Evolutionary conservation across 1,140 invertebrate species (phyloP).

Genomic region (Rhagoletis zephyria): DNA sequence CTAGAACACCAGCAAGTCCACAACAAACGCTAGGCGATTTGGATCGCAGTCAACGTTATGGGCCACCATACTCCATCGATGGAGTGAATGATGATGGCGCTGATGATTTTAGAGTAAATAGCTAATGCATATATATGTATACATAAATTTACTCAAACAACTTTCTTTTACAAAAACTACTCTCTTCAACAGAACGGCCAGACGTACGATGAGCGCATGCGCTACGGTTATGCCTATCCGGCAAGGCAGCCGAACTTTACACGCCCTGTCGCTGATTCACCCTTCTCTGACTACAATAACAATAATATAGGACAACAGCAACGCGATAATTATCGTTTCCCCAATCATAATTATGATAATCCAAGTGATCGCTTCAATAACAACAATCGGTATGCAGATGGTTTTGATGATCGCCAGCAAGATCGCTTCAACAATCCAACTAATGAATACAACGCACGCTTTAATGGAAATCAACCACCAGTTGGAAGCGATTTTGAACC

Average conservation of each 20-base stretch:
- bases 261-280: constrained; percentile 60
- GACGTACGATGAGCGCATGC: constrained; percentile 69
- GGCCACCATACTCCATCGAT: constrained; percentile 68
- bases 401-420: constrained; percentile 16
- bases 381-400: constrained; percentile 47
- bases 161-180: background rate
- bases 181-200: constrained; percentile 65
- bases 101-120: constrained; percentile 70
- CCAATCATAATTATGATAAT: constrained; percentile 61
- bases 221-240: constrained; percentile 66
- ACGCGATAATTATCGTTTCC: constrained; percentile 61
- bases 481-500: background rate
- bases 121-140: background rate
- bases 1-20: constrained; percentile 63
- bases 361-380: constrained; percentile 57
- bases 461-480: constrained; percentile 16
- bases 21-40: constrained; percentile 64
- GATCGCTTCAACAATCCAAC: constrained; percentile 38
- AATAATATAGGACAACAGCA: constrained; percentile 28
- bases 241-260: constrained; percentile 63
- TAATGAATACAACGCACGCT: constrained; percentile 29
- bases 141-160: background rate
- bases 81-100: constrained; percentile 63
- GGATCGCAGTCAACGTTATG: constrained; percentile 69
- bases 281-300: constrained; percentile 62